Evolutionary conservation across 2,113 vertebrate species (phyloP).

Genomic region (Mesembrinibis cayennensis): DNA sequence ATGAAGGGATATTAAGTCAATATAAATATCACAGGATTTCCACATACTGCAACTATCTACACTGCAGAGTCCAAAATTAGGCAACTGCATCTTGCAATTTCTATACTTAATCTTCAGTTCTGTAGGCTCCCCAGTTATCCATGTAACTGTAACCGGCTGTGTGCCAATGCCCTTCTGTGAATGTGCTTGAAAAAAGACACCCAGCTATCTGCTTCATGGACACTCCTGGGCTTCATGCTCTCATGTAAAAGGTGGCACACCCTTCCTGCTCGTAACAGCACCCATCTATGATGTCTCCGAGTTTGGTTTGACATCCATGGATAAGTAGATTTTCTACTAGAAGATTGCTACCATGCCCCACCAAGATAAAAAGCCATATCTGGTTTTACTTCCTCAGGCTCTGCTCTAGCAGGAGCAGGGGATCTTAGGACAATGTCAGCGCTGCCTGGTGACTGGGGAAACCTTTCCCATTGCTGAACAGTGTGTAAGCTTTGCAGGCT

Average conservation of each 20-base stretch:
- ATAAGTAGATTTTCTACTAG: background rate
- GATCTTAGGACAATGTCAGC: background rate
- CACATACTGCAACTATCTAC: background rate
- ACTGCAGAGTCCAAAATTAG: background rate
- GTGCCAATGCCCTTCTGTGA: background rate
- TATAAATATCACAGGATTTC: background rate
- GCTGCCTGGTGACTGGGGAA: background rate
- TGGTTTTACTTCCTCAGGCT: background rate
- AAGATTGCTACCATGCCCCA: background rate
- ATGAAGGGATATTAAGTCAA: background rate
- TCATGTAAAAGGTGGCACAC: background rate
- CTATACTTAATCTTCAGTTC: background rate
- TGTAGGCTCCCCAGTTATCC: background rate
- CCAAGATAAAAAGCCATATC: background rate
- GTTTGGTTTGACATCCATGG: background rate
- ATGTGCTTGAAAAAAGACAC: background rate
- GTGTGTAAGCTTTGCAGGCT: background rate
- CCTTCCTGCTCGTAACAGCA: background rate
- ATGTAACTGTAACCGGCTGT: background rate
- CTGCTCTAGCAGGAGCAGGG: background rate
- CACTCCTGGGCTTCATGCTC: background rate
- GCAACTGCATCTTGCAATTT: background rate
- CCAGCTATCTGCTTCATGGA: background rate
- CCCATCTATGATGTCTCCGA: accelerated
- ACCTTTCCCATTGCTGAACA: background rate